Conservation (phyloP, 2,113 vertebrate genomes). For the Tetrax tetrax region DNA sequence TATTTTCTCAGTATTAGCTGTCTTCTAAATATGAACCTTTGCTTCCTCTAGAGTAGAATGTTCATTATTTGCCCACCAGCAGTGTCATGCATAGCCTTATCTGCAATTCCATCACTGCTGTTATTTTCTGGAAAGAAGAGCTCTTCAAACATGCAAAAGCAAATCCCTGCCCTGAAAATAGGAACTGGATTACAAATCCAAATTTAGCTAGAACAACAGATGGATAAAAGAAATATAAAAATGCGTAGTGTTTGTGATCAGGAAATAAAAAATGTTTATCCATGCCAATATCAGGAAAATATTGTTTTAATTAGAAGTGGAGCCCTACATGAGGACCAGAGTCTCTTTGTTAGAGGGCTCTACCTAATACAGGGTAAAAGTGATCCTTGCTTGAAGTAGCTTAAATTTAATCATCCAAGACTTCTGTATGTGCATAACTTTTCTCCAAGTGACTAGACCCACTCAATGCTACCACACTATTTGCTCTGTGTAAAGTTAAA, state of each 20-base stretch:
- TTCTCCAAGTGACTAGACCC: background rate
- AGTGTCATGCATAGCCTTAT: background rate
- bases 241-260: background rate
- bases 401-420: background rate
- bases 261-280: background rate
- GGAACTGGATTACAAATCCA: background rate
- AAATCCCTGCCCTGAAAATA: background rate
- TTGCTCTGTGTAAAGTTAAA: background rate
- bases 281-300: background rate
- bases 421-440: background rate
- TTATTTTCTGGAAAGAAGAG: background rate
- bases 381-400: fast-evolving
- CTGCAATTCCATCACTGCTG: background rate
- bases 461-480: background rate
- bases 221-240: background rate
- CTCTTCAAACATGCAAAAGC: background rate
- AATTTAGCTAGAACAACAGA: background rate
- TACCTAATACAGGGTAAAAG: background rate
- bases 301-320: background rate
- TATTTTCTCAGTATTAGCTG: background rate
- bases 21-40: background rate
- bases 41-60: background rate
- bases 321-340: background rate
- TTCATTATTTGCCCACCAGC: background rate
- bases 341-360: background rate